These are phyloP conservation scores for Jaculus jaculus DNA, from an alignment of 2,113 vertebrate species.

Conservation along the genomic window DNA sequence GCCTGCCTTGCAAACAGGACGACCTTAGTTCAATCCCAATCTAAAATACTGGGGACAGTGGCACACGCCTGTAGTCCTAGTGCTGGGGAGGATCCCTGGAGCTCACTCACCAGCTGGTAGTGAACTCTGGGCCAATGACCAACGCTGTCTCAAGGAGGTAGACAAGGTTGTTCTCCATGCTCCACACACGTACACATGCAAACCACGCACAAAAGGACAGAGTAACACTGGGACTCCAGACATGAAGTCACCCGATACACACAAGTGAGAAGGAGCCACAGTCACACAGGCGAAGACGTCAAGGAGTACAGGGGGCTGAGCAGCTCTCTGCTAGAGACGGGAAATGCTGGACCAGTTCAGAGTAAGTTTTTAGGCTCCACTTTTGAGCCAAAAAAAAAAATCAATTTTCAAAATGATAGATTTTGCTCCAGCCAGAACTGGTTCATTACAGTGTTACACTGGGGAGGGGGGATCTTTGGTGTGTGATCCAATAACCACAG, in stretches of 20 bases:
- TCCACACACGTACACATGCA: no score
- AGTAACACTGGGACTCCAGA: no score
- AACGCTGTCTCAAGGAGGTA: no score
- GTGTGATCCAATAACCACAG: constrained; percentile 1
- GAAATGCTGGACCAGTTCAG: not conserved
- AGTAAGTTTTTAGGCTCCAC: not conserved
- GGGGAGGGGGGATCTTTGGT: rapidly evolving
- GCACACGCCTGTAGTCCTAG: no score
- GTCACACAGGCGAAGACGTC: not conserved
- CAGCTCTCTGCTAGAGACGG: not conserved
- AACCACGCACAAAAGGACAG: not conserved
- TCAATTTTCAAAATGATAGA: not conserved
- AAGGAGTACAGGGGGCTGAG: not conserved
- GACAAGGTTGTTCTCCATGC: no score
- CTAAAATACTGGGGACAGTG: no score
- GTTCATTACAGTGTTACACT: not conserved
- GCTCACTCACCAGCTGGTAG: no score
- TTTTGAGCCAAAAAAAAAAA: not conserved
- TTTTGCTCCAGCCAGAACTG: not conserved
- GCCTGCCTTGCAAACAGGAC: no score
- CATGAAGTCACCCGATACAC: not conserved
- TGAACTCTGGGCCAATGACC: no score
- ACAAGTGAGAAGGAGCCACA: no score
- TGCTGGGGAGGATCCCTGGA: no score
- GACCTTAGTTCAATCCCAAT: no score